Evolutionary conservation across 1,140 invertebrate genomes (phyloP), one percentile per base, ranked within the genome.

Genomic region (Parasteatoda tepidariorum): DNA sequence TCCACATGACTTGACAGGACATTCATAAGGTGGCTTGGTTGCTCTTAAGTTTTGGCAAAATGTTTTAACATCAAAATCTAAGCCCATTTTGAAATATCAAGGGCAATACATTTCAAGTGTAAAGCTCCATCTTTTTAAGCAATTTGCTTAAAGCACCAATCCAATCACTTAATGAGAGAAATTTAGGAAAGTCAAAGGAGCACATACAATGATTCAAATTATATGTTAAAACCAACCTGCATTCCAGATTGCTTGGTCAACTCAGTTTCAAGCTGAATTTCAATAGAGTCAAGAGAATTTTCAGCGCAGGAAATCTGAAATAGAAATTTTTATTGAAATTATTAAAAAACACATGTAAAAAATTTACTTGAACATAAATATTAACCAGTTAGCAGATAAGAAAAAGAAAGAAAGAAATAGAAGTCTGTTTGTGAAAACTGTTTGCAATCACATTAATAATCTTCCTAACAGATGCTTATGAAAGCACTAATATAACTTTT

Each of bases 1-100:
- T 61, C 93, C 93, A 90, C 95, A 97, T 84, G 93, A 93, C 86
- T 93, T 92, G 55, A 95, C 91, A 13, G 95, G 95, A 87, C 95
- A 97, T 86, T 93, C 92, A 89, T 95, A 96, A 38, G 95, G 95
- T 83, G 95, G 94, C 76, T 94, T 94, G 11, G 82, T 85, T 6
- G 86, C 84, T 48, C 70, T 75, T 18, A 95, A 90, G 89, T 95
- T 95, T 86, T 94, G 92, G 87, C 94, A 94, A 90, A 94, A 96
- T 88, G 94, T 93, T 86, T 94, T 91, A 79, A 95, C 92, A 91
- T 96, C 94, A 90, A 95, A 95, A 89, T 95, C 93, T 61, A 94
- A 89, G 82, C 92, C 93, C 93, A 94, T 94, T 66, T 55, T 84
- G 38, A 54, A 15, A 31, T 55, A 31, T 68, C 28, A 57, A 24